Conservation (phyloP, 2,888 invertebrate species). For the Troides oblongomaculatus region DNA sequence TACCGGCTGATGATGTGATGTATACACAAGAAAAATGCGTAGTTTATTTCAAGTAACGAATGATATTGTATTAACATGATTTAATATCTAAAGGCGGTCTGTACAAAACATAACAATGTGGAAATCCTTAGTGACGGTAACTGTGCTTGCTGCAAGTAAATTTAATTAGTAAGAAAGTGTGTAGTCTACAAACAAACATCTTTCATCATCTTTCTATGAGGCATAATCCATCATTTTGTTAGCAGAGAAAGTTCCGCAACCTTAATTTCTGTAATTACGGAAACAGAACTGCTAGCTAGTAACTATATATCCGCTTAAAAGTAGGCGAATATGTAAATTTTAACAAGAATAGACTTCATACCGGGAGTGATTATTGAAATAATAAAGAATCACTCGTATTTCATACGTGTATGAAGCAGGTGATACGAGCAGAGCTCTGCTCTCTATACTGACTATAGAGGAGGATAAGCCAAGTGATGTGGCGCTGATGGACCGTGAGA, state of each 20-base stretch:
- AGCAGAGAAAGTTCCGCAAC: neutral
- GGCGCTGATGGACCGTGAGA: slow-evolving; percentile 1
- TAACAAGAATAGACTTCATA: neutral
- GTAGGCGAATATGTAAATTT: neutral
- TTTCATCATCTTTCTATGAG: no score
- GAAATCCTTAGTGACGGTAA: no score
- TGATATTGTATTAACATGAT: no score
- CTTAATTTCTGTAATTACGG: neutral
- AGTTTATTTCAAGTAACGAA: no score
- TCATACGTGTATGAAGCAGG: neutral
- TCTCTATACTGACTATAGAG: no score
- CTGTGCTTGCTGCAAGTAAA: no score
- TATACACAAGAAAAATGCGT: no score
- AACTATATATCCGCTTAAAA: neutral
- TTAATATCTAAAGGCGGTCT: no score
- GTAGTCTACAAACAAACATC: no score
- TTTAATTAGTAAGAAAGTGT: no score
- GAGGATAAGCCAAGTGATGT: neutral
- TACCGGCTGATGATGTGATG: no score
- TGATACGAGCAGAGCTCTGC: neutral
- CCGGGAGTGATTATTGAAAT: neutral
- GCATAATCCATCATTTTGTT: neutral
- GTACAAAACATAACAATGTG: no score
- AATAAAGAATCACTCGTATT: neutral
- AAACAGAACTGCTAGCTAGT: neutral